A percentile compares a stretch with the other conserved stretches of the same genome.
phyloP scores from a whole-genome alignment of 1,140 invertebrate species.

The Polypedilum vanderplanki region DNA sequence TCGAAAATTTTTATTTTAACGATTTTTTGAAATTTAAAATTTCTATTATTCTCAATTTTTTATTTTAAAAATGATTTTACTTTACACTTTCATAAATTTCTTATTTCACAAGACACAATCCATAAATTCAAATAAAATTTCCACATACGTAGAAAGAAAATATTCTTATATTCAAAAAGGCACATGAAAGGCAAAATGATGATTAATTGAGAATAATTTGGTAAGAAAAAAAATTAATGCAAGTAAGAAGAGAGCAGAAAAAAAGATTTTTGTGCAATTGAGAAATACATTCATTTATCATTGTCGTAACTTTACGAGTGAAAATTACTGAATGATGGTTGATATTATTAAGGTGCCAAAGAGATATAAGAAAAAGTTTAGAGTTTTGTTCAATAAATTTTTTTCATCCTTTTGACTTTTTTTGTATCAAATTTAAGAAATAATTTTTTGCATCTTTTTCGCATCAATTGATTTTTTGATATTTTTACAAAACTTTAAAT shows the following conservation, averaged over 20 bases:
- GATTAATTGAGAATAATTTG: slow-evolving; percentile 15
- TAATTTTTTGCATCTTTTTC: no score
- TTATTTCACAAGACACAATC: background rate
- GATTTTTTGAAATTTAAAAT: no score
- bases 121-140: background rate
- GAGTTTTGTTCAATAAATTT: no score
- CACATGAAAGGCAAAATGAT: background rate
- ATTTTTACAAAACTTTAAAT: no score
- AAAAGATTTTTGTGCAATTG: background rate
- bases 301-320: background rate
- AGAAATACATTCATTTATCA: background rate
- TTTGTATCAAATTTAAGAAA: no score
- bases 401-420: no score
- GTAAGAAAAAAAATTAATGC: background rate
- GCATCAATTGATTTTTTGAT: no score
- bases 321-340: background rate
- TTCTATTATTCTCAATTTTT: no score
- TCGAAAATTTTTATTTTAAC: no score
- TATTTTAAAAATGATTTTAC: background rate
- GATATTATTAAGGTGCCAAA: background rate
- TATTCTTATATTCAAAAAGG: no score
- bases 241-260: background rate
- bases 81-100: background rate
- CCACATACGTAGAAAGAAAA: background rate
- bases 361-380: no score